Evolutionary conservation across 53 echinoderm and acorn worm genomes (phyloP).

Genomic region (Luidia sarsii): DNA sequence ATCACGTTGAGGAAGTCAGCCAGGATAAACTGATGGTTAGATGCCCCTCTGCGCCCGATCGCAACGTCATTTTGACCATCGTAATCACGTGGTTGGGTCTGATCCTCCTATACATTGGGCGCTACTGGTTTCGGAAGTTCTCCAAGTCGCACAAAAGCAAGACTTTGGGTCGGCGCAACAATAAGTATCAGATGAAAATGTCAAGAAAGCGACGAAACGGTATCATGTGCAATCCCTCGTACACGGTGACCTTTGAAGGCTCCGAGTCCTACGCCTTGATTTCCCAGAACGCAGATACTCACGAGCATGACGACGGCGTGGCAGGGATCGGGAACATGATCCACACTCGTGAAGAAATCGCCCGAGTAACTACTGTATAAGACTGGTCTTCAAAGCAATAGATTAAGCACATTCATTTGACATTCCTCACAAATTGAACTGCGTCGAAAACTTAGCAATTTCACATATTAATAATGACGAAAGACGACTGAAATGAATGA

Average conservation of each 20-base stretch:
- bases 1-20: not conserved
- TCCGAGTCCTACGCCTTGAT: constrained; percentile 39
- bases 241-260: not conserved
- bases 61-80: not conserved
- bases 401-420: not conserved
- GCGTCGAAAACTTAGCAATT: not conserved
- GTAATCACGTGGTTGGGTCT: constrained; percentile 14
- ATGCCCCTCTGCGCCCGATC: not conserved
- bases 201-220: not conserved
- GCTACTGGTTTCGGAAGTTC: constrained; percentile 28
- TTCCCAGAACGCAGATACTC: not conserved
- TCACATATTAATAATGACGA: not conserved
- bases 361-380: constrained; percentile 33
- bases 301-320: constrained; percentile 1
- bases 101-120: not conserved
- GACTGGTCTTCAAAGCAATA: not conserved
- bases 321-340: not conserved
- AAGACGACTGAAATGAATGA: not conserved
- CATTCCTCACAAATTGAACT: not conserved
- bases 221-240: not conserved
- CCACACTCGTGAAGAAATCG: not conserved
- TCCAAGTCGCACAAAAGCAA: constrained; percentile 1
- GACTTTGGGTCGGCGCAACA: constrained; percentile 14
- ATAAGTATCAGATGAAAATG: constrained; percentile 1
- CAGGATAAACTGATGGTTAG: not conserved